Evolutionary conservation across 2,888 invertebrate species (phyloP).

Genomic region (Scaptodrosophila latifasciaeformis): DNA sequence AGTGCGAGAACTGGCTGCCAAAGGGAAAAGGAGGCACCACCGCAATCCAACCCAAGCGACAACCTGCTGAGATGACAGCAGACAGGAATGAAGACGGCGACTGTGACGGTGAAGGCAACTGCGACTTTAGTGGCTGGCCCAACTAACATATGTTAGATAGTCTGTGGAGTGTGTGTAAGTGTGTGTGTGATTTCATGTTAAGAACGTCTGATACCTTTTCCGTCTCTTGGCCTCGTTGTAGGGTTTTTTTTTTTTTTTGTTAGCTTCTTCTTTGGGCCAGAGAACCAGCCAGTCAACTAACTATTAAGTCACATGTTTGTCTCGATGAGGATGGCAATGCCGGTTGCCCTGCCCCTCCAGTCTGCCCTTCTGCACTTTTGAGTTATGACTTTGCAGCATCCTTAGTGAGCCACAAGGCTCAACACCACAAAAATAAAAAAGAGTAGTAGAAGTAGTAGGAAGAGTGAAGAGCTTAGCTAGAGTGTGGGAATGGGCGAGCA

Average conservation of each 20-base stretch:
- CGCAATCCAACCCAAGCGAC: constrained; percentile 27
- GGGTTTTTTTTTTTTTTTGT: neutral
- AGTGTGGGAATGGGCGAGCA: no score
- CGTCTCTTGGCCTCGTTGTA: neutral
- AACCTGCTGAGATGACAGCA: constrained; percentile 57
- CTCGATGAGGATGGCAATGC: no score
- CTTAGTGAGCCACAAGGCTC: neutral
- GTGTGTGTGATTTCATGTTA: constrained; percentile 39
- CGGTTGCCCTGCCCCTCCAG: constrained; percentile 7
- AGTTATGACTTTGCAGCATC: constrained; percentile 53
- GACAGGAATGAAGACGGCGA: constrained; percentile 14
- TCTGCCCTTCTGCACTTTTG: constrained; percentile 45
- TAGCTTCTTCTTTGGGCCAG: neutral
- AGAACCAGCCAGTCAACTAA: constrained; percentile 39
- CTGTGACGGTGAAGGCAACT: constrained; percentile 1
- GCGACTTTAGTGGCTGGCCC: neutral
- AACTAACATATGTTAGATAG: constrained; percentile 51
- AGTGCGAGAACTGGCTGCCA: neutral
- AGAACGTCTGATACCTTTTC: constrained; percentile 55
- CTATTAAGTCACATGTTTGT: constrained; percentile 69
- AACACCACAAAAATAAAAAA: no score
- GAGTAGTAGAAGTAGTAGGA: no score
- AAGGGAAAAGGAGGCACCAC: neutral
- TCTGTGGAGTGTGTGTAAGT: constrained; percentile 12
- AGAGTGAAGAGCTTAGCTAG: constrained; percentile 9